Conservation (phyloP, 2,888 invertebrate genomes). For the Parascotia fuliginaria region DNA sequence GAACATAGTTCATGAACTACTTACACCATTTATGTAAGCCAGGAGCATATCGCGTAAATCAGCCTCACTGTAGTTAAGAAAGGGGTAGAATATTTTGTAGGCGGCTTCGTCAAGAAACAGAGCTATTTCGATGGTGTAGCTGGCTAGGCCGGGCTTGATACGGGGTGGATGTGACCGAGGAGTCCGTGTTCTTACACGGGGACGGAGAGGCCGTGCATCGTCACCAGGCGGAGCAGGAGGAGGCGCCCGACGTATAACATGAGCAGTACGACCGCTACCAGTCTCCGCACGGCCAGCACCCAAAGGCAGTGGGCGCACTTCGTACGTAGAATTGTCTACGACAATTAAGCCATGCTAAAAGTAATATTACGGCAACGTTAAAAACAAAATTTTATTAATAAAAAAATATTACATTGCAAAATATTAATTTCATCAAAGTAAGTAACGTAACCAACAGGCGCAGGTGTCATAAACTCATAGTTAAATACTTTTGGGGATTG, state of each 20-base stretch:
- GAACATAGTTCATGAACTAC: constrained; percentile 36
- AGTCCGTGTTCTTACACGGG: constrained; percentile 44
- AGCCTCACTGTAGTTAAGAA: constrained; percentile 87
- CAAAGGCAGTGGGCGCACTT: constrained; percentile 87
- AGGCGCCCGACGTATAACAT: constrained; percentile 85
- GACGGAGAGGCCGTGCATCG: constrained; percentile 70
- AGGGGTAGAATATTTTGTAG: constrained; percentile 89
- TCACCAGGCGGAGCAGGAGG: constrained; percentile 73
- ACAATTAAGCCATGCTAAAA: constrained; percentile 89
- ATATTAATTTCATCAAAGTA: too few species aligned
- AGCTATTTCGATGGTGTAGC: constrained; percentile 89
- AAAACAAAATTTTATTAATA: too few species aligned
- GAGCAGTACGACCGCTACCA: constrained; percentile 76
- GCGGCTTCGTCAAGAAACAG: constrained; percentile 91
- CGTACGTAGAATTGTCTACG: constrained; percentile 88
- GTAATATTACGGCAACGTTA: neutral
- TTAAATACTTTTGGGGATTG: too few species aligned
- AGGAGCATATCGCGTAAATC: constrained; percentile 90
- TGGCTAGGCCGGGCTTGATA: constrained; percentile 58
- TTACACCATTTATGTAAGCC: constrained; percentile 91
- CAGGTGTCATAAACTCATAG: too few species aligned
- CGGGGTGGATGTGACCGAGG: constrained; percentile 55
- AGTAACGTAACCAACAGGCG: too few species aligned
- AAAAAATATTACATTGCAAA: too few species aligned
- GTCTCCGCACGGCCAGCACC: constrained; percentile 69